Base-by-base conservation (phyloP, 1,140 invertebrate genomes). In the Drosophila paulistorum region DNA sequence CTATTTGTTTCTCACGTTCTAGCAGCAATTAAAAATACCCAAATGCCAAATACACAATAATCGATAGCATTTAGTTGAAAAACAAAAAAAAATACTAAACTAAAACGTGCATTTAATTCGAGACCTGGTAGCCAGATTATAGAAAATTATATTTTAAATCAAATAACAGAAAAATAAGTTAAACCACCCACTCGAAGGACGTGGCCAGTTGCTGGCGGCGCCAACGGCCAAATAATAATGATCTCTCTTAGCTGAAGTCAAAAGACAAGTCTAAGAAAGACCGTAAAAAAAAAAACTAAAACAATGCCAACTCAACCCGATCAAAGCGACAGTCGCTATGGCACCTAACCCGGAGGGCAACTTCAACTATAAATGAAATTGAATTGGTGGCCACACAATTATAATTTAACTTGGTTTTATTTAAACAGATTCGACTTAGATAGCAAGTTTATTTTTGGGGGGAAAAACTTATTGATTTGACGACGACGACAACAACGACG, bases 101-200 rank as follows among this genome's bases (percentile, higher is more conserved):
- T 79, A 68, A 87, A 87, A 87, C 83, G 83, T 87, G 83, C 83
- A 87, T 89, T 87, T 87, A 87, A 87, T 87, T 87, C 84, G 71
- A 73, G 84, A 20, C 17, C 83, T 86, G 74, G 79, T 68, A 86
- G 79, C 33, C 74, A 83, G 73, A 87, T 87, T 87, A 87, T 86
- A 87, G 73, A 87, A 87, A 87, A 87, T 89, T 87, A 87, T 87
- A 87, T 89, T 87, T 87, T 89, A 87, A 87, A 87, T 87, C 83
- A 86, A 86, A 86, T 75, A 87, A 76, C 75, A 68, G 77, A 77
- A 65, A 73, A 76, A 81, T 64, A 76, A 81, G 70, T 67, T 65
- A 60, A 71, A 62, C 83, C 83, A 87, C 83, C 83, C 83, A 87
- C 83, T 89, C 77, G 65, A 87, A 89, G 83, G 83, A 87, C 83